Evolutionary conservation across 2,797 vertebrate genomes (phyloP), one percentile per base, ranked within the genome.

Genomic region (Tadarida brasiliensis): DNA sequence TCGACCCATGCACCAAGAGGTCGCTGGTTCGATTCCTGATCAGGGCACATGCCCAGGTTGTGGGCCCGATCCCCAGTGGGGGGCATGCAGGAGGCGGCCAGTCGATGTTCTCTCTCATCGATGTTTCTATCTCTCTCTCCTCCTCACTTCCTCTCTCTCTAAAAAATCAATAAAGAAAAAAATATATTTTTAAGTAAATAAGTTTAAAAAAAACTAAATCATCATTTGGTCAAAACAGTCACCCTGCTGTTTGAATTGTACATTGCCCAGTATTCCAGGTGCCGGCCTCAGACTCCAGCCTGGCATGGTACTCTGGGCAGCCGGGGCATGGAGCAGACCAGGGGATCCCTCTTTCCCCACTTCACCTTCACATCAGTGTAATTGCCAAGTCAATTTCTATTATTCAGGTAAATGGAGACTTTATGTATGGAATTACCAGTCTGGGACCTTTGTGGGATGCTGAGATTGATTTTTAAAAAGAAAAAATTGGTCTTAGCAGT

Each of bases 381-480:
- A 57, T n/a, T 74, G 57, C 68, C 33, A n/a, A 76, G 54, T 92
- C 51, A 33, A 7, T 89, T 92, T 68, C 83, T 92, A 26, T 91
- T 92, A 49, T 94, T 86, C 78, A 54, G 35, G 65, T 39, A 91
- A 89, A 92, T 77, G 28, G 83, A 90, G 51, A 87, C 44, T 71
- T 80, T 49, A 30, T 86, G 47, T 77, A 67, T 82, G 49, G 92
- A 90, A 92, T 81, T 49, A 61, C 33, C 56, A 73, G 49, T 89
- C 74, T 89, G 49, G 47, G 90, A 71, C 73, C 87, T 96, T 76
- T 51, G 83, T 81, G 80, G 51, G 16, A 71, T 59, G 22, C 74
- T 35, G 26, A 94, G 91, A 90, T 91, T 83, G 78, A 90, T 94
- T 95, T 91, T 49, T 35, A 28, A 86, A 93, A 85, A 80, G 54